phyloP scores from a whole-genome alignment of 1,140 invertebrate species.

The Drosophila insularis region DNA sequence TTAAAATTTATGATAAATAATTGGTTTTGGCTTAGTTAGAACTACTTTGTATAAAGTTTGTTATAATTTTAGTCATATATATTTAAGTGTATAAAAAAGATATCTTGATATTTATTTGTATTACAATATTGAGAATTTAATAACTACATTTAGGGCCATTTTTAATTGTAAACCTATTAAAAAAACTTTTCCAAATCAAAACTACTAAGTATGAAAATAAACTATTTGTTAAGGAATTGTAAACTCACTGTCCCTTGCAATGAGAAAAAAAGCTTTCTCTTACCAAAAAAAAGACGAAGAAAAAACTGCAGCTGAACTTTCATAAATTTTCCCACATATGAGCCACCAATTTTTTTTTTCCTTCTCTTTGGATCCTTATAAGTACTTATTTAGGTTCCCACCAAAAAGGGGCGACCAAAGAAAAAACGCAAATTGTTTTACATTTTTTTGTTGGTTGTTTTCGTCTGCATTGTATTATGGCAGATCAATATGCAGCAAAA shows the following conservation, averaged over 20 bases:
- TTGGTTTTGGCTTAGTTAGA: too few relatives aligned
- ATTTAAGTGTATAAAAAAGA: too few relatives aligned
- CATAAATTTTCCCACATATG: slow-evolving; percentile 8
- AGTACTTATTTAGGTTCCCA: slow-evolving; percentile 3
- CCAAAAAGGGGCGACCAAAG: not conserved
- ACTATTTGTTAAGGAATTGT: too few relatives aligned
- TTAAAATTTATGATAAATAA: too few relatives aligned
- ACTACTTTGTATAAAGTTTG: too few relatives aligned
- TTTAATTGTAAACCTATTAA: too few relatives aligned
- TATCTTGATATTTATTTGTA: too few relatives aligned
- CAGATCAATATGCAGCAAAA: slow-evolving; percentile 10
- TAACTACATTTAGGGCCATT: too few relatives aligned
- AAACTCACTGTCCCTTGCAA: not conserved
- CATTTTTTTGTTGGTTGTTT: not conserved
- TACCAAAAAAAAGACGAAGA: not conserved
- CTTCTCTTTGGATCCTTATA: not conserved
- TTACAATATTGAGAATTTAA: too few relatives aligned
- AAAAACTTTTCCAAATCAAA: too few relatives aligned
- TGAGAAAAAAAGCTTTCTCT: not conserved
- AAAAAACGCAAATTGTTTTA: slow-evolving; percentile 1
- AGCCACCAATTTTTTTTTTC: not conserved
- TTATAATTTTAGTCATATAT: too few relatives aligned
- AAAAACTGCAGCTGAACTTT: not conserved
- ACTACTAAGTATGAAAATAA: too few relatives aligned
- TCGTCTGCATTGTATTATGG: not conserved